These are phyloP conservation scores for Eumeta japonica DNA, from an alignment of 1,140 invertebrate species.

Conservation along the genomic window DNA sequence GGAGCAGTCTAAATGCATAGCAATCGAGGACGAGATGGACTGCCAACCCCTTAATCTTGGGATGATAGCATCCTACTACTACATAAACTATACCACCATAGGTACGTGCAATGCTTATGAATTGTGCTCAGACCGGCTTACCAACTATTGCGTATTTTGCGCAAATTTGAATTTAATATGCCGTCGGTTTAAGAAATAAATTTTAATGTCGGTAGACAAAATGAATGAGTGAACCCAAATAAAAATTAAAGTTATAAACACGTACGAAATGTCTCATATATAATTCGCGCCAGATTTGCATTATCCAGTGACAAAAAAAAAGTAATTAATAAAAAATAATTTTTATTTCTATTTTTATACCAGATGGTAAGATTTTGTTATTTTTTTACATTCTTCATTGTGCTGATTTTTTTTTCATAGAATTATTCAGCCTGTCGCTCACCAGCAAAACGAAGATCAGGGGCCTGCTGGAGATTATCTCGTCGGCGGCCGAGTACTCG, in stretches of 20 bases:
- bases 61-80: conserved; percentile 99
- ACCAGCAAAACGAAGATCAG: conserved; percentile 97
- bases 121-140: background rate
- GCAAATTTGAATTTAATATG: too few species aligned
- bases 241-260: too few species aligned
- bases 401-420: conserved; percentile 53
- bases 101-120: conserved; percentile 56
- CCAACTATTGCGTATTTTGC: too few species aligned
- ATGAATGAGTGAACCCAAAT: too few species aligned
- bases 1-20: conserved; percentile 97
- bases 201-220: too few species aligned
- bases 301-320: too few species aligned
- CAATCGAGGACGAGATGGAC: conserved; percentile 98
- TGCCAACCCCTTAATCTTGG: conserved; percentile 94
- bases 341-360: too few species aligned
- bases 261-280: too few species aligned
- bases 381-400: background rate
- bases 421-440: conserved; percentile 94
- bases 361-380: background rate
- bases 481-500: conserved; percentile 95
- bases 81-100: conserved; percentile 99
- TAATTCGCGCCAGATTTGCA: too few species aligned
- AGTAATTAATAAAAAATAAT: too few species aligned
- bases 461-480: conserved; percentile 96
- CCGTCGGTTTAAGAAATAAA: too few species aligned